Evolutionary conservation across 2,113 vertebrate genomes (phyloP).

Genomic region (Grammomys surdaster): DNA sequence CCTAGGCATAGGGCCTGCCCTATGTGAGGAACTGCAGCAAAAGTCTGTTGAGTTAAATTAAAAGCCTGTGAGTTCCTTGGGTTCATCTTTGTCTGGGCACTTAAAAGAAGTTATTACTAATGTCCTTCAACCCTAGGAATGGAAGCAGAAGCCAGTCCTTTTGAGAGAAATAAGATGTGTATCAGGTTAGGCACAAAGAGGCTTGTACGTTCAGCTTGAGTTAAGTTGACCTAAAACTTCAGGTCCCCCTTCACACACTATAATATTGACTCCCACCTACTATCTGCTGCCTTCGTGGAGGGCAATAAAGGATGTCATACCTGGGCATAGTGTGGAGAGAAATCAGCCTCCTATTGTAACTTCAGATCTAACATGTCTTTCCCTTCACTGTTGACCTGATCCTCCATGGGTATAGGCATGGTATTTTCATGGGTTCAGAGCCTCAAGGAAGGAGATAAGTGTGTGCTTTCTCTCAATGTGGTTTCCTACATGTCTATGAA

Average conservation of each 20-base stretch:
- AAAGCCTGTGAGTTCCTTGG: not conserved
- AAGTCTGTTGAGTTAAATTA: not conserved
- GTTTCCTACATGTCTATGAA: not conserved
- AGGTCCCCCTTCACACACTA: not conserved
- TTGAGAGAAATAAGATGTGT: not conserved
- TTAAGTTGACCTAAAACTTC: not conserved
- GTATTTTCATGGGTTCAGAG: not conserved
- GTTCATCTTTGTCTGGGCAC: not conserved
- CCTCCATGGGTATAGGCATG: accelerated
- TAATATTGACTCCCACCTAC: not conserved
- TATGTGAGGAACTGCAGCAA: not conserved
- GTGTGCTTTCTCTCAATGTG: not conserved
- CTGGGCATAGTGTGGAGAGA: not conserved
- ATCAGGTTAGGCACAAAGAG: not conserved
- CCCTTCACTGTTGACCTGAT: not conserved
- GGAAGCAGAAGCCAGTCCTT: not conserved
- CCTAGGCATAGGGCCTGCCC: not conserved
- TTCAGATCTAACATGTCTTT: not conserved
- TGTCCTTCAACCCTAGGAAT: not conserved
- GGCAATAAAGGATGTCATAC: not conserved
- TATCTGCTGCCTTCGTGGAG: not conserved
- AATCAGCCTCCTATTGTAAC: not conserved
- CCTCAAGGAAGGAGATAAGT: not conserved
- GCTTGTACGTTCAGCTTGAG: not conserved
- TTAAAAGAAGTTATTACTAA: not conserved